Base-by-base conservation (phyloP, 2,113 vertebrate species). In the Bothrops jararaca region DNA sequence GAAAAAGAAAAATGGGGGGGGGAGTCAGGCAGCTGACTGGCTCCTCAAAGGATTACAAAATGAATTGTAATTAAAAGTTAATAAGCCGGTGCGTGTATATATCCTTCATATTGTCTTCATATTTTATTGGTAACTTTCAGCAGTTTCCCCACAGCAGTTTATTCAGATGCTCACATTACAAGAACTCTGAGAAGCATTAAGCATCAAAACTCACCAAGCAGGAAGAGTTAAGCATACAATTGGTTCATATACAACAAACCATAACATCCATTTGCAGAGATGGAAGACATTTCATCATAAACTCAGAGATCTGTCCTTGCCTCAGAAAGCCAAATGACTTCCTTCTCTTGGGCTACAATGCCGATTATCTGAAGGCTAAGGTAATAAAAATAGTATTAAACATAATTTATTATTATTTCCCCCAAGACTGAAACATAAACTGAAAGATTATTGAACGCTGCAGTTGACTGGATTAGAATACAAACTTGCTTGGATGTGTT, bases 81-180 rank as follows among this genome's bases (percentile, higher is more conserved):
- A 89, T 60, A 13, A 89, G 0, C 0, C 91, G 89, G 1, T 0
- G 45, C 85, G 53, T 39, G 9, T 64, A 88, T 74, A 74, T 74
- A 74, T n/a, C n/a, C 5, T 22, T 39, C 74, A 39, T 80, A 42
- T 80, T 20, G 2, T 7, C 29, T 58, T 85, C 39, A 48, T 80
- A 50, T 92, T 92, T 89, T 39, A 90, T 85, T 92, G 53, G 88
- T 60, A 60, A 85, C 88, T 58, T 85, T 92, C 64, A 74, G 54
- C 53, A 89, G 69, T 42, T 89, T 92, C 48, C 53, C 53, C 88
- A 58, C 26, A 50, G 86, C 85, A 42, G 88, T 4, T 57, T 89
- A 80, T 85, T 89, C 58, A 85, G 52, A 89, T 92, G 53, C 29
- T 60, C 11, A 13, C 42, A 15, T 60, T 92, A 86, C 69, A 50